Evolutionary conservation across 37 sponge, comb jelly and placozoan genomes (phyloP).

Genomic region (Chondrilla cf. caribensis): DNA sequence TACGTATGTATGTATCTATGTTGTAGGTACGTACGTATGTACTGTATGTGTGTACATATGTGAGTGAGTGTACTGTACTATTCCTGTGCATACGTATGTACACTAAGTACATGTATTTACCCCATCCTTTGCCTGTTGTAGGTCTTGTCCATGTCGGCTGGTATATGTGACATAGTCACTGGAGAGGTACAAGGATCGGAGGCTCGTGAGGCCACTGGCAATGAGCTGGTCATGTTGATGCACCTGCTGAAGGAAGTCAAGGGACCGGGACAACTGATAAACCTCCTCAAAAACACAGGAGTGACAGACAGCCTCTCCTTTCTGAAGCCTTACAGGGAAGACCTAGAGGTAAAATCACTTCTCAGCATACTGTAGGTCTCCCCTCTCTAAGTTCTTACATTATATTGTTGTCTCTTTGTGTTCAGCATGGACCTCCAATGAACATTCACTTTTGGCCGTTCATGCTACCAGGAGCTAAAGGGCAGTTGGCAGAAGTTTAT

Average conservation of each 20-base stretch:
- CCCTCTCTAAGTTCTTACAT: no score
- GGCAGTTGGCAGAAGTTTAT: slow-evolving; percentile 5
- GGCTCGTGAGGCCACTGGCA: slow-evolving; percentile 34
- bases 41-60: no score
- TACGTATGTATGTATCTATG: no score
- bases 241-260: slow-evolving; percentile 42
- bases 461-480: slow-evolving; percentile 46
- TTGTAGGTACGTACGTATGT: no score
- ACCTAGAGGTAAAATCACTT: background rate
- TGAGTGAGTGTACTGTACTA: no score
- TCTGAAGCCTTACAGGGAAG: background rate
- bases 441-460: slow-evolving; percentile 53
- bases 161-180: background rate
- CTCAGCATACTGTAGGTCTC: no score
- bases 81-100: slow-evolving; percentile 26
- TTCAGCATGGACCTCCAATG: slow-evolving; percentile 19
- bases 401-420: no score
- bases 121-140: background rate
- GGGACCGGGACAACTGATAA: background rate
- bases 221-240: slow-evolving; percentile 53
- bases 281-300: background rate
- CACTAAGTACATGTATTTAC: background rate
- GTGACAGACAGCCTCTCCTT: background rate
- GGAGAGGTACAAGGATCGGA: slow-evolving; percentile 50
- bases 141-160: background rate